phyloP scores from a whole-genome alignment of 2,113 vertebrate genomes.

The Chamaea fasciata region DNA sequence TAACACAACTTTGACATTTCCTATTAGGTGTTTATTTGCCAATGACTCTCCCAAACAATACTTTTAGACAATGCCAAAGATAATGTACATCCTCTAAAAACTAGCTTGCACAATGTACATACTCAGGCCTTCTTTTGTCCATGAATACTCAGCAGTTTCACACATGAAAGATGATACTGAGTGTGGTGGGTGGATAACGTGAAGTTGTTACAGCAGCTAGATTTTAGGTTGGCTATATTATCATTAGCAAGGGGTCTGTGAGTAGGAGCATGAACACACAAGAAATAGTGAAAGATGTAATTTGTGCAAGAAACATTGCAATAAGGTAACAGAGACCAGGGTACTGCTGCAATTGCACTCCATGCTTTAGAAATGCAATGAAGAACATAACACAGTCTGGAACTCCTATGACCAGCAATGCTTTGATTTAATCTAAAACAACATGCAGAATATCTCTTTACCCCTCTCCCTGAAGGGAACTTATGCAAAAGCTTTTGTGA shows the following conservation, averaged over 20 bases:
- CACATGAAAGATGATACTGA: background rate
- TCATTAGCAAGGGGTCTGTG: background rate
- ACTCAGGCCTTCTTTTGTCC: background rate
- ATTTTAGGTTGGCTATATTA: background rate
- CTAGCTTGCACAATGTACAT: background rate
- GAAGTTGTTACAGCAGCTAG: background rate
- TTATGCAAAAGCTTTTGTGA: background rate
- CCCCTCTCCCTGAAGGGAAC: background rate
- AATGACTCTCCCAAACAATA: background rate
- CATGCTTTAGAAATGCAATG: background rate
- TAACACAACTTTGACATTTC: background rate
- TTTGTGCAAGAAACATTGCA: background rate
- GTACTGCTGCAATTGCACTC: background rate
- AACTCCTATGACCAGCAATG: accelerated
- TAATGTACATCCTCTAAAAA: background rate
- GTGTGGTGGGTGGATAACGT: background rate
- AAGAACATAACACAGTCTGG: accelerated
- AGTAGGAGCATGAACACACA: background rate
- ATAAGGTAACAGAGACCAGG: background rate
- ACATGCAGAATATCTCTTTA: background rate
- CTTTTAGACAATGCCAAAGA: background rate
- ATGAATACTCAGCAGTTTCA: background rate
- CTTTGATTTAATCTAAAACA: background rate
- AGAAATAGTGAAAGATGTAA: background rate
- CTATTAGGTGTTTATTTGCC: background rate